Conservation (phyloP, 2,797 vertebrate genomes). For the Arrhamphus sclerolepis region DNA sequence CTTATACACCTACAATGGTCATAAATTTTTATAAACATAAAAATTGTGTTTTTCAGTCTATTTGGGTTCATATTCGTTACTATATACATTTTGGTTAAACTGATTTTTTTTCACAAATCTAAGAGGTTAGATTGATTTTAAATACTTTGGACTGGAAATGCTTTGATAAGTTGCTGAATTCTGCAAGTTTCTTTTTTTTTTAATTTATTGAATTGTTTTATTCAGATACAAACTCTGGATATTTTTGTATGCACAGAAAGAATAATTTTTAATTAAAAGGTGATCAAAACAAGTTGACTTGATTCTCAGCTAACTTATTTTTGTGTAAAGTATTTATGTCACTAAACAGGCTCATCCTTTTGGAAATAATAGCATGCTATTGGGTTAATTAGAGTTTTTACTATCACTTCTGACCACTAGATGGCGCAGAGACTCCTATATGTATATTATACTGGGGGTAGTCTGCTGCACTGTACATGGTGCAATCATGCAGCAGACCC, state of each 20-base stretch:
- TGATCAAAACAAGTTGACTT: conserved; percentile 6
- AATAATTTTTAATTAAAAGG: conserved; percentile 52
- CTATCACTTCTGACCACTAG: conserved; percentile 45
- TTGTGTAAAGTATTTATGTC: not conserved
- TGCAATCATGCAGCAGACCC: conserved; percentile 63
- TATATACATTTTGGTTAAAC: conserved; percentile 7
- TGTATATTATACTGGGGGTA: not conserved
- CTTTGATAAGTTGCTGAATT: conserved; percentile 32
- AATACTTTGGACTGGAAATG: conserved; percentile 35
- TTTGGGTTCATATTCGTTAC: not conserved
- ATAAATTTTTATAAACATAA: conserved; percentile 6
- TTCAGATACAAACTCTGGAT: conserved; percentile 59
- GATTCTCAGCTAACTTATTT: not conserved
- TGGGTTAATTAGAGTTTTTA: not conserved
- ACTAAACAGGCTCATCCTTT: not conserved
- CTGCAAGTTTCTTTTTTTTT: conserved; percentile 31
- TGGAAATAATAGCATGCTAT: not conserved
- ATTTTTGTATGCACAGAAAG: conserved; percentile 65
- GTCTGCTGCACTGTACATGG: conserved; percentile 51
- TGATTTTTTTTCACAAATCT: conserved; percentile 2
- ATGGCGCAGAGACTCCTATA: conserved; percentile 34
- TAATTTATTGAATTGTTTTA: conserved; percentile 48
- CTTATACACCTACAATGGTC: not conserved
- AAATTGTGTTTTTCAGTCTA: conserved; percentile 1
- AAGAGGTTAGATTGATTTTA: not conserved